Conservation (phyloP, 2,888 invertebrate species). For the Vandiemenella viatica region DNA sequence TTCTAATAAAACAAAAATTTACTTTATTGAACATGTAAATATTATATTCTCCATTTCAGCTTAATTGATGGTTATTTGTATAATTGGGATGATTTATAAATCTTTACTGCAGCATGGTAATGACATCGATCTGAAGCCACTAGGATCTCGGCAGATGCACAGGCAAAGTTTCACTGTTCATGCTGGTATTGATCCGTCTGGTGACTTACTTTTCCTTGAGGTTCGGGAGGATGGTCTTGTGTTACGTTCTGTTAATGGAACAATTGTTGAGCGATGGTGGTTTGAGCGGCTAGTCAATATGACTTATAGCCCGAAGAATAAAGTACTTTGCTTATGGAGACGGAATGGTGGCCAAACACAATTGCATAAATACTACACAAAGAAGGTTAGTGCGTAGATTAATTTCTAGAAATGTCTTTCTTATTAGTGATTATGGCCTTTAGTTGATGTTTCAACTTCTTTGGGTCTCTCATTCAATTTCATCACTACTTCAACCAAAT, state of each 20-base stretch:
- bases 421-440: no score
- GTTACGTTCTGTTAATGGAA: slow-evolving; percentile 64
- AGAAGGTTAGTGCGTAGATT: slow-evolving; percentile 57
- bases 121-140: slow-evolving; percentile 90
- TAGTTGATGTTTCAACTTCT: no score
- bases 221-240: slow-evolving; percentile 93
- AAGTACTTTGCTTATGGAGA: slow-evolving; percentile 93
- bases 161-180: slow-evolving; percentile 97
- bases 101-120: slow-evolving; percentile 70
- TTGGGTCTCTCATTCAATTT: no score
- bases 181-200: slow-evolving; percentile 82
- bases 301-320: slow-evolving; percentile 98
- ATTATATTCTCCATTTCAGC: no score
- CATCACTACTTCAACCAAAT: no score
- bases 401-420: no score
- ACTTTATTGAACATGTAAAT: no score
- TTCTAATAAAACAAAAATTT: no score
- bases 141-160: slow-evolving; percentile 87
- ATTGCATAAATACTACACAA: slow-evolving; percentile 95
- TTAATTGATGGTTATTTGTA: no score
- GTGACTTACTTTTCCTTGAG: slow-evolving; percentile 77
- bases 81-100: no score
- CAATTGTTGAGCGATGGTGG: slow-evolving; percentile 95
- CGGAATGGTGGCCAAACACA: slow-evolving; percentile 87
- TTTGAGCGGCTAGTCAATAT: slow-evolving; percentile 97